Percentiles rank a stretch among this genome's conserved stretches.
Evolutionary conservation across 2,113 vertebrate genomes (phyloP).

Genomic region (Solea senegalensis): DNA sequence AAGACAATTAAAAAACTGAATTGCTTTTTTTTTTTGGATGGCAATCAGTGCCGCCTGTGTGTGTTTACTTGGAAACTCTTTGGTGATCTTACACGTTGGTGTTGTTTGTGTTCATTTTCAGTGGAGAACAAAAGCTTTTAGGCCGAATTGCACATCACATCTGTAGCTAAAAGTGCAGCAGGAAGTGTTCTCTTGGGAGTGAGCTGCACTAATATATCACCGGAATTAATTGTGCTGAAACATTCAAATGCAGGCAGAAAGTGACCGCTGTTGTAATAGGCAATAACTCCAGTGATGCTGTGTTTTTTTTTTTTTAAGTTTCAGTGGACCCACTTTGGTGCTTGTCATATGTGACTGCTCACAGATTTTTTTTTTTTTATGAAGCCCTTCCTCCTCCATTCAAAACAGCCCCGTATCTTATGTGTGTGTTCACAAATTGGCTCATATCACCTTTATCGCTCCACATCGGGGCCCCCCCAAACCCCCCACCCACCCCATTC

Average conservation of each 20-base stretch:
- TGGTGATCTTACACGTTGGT: neutral
- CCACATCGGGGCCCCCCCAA: too few species aligned
- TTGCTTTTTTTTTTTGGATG: neutral
- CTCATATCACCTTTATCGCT: conserved; percentile 38
- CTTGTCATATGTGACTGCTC: conserved; percentile 37
- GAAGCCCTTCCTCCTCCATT: conserved; percentile 15
- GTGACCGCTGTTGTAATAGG: conserved; percentile 31
- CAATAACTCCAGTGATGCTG: conserved; percentile 31
- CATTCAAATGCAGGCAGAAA: conserved; percentile 23
- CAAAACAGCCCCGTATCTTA: conserved; percentile 33
- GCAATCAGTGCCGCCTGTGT: neutral
- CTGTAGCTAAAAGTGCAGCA: conserved; percentile 18
- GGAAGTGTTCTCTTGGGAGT: conserved; percentile 20
- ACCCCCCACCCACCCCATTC: conserved; percentile 26
- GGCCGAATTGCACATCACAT: conserved; percentile 2
- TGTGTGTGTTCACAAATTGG: conserved; percentile 8
- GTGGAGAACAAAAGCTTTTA: neutral
- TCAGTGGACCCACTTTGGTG: conserved; percentile 39
- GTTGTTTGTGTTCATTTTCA: neutral
- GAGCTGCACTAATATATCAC: conserved; percentile 36
- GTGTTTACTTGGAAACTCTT: neutral
- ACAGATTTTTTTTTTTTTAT: conserved; percentile 22
- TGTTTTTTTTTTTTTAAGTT: conserved; percentile 16
- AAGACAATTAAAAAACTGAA: too few species aligned
- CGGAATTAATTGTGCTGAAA: conserved; percentile 54